Base-by-base conservation (phyloP, 2,888 invertebrate genomes). In the Choristoneura rosaceana region DNA sequence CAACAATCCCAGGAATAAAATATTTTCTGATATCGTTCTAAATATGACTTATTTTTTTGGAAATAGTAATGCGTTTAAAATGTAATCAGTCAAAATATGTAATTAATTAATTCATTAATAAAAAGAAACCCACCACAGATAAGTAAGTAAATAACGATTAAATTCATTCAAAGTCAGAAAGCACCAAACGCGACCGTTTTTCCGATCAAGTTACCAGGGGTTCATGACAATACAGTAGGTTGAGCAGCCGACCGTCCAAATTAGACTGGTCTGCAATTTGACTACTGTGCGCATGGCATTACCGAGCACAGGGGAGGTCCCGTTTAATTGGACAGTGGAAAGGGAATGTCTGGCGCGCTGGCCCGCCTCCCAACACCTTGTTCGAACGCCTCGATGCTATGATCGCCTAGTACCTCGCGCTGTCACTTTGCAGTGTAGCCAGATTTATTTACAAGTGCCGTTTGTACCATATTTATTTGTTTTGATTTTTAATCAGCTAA, bases 381-480 rank as follows among this genome's bases (percentile, higher is more conserved):
- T 80, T 89, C 87, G 82, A 90, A 90, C 92, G 92, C 92, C 92
- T 93, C 79, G 87, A 84, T 86, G 87, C 88, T 87, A 90, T 93
- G 90, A 83, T 83, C 86, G 85, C 93, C 93, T 92, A 84, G 93
- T 93, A 90, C 84, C 41, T 82, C 85, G 83, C 82, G 82, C 82
- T 86, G 82, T 87, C 84, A 78, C 77, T 77, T 76, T 73, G 71
- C 77, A 75, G 67, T 67, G 71, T 58, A 58, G 62, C 45, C 62
- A 62, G 67, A 60, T 47, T 59, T 64, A 70, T 70, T 50, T 50
- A 64, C 61, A 61, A 60, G 41, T 10, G 17, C 52, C 17, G 52
- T 59, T 63, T 45, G 10, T 52, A 41, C 38, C 33, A 25, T 33
- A 43, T 45, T 34, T 50, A 33, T 43, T 71, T 66, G 43, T 61